A percentile compares a stretch with the other conserved stretches of the same genome.
Conservation (phyloP, 2,797 vertebrate genomes). For the Cetoscarus ocellatus region DNA sequence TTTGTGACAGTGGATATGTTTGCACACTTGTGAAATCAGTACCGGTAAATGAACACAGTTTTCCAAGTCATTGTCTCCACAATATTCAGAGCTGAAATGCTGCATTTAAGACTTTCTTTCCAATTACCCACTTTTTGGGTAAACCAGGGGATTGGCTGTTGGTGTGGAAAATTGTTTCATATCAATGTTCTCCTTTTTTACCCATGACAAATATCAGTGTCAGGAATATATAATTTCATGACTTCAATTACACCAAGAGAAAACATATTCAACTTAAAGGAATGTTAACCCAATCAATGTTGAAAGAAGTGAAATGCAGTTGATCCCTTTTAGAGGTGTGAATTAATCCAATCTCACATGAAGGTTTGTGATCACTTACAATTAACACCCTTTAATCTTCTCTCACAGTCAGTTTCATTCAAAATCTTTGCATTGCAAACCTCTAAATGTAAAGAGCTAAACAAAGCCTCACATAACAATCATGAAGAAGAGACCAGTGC, state of each 20-base stretch:
- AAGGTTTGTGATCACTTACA: background rate
- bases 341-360: background rate
- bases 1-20: too few relatives aligned
- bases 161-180: background rate
- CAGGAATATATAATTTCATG: background rate
- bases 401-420: background rate
- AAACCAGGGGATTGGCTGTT: too few relatives aligned
- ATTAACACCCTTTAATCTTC: background rate
- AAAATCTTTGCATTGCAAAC: background rate
- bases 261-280: background rate
- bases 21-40: too few relatives aligned
- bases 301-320: background rate
- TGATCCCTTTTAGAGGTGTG: background rate
- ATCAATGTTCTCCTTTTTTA: background rate
- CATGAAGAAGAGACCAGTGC: background rate
- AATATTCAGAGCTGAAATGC: too few relatives aligned
- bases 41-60: too few relatives aligned
- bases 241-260: too few relatives aligned
- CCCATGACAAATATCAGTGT: background rate
- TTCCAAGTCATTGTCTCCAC: too few relatives aligned
- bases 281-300: background rate
- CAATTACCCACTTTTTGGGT: background rate
- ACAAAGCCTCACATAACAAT: constrained; percentile 9
- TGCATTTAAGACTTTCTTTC: too few relatives aligned
- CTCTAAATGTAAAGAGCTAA: too few relatives aligned